These are phyloP conservation scores for Galaxias olidus DNA, from an alignment of 2,797 vertebrate species.

Conservation along the genomic window DNA sequence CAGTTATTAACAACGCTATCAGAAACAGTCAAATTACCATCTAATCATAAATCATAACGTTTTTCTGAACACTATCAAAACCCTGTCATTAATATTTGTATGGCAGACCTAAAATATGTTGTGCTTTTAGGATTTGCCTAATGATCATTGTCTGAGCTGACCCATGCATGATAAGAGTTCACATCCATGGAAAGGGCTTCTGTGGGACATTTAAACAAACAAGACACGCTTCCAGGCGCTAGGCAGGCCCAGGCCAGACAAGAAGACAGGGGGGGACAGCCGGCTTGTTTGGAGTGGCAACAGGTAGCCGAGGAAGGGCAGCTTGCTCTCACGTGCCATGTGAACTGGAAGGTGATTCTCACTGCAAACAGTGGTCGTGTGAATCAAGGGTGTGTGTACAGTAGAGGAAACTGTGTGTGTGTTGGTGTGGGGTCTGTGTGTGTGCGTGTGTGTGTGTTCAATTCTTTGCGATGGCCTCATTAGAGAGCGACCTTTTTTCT, in stretches of 20 bases:
- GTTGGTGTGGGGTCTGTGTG: neutral
- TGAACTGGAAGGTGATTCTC: slow-evolving; percentile 66
- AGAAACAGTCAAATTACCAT: too few relatives aligned
- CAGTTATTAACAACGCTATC: too few relatives aligned
- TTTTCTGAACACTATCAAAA: too few relatives aligned
- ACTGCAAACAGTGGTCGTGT: slow-evolving; percentile 65
- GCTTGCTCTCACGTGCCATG: slow-evolving; percentile 51
- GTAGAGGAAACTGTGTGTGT: neutral
- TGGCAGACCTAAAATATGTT: too few relatives aligned
- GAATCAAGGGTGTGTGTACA: slow-evolving; percentile 27
- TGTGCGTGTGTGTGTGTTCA: neutral
- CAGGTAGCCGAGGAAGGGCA: slow-evolving; percentile 42
- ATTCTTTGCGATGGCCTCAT: neutral
- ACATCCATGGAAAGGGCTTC: neutral
- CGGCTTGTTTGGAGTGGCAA: slow-evolving; percentile 55
- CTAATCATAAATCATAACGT: too few relatives aligned
- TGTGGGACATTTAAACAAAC: slow-evolving; percentile 51
- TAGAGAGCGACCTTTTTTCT: slow-evolving; percentile 32
- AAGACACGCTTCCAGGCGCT: slow-evolving; percentile 37
- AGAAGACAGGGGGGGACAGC: slow-evolving; percentile 16
- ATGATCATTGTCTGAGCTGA: neutral
- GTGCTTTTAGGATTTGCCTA: neutral
- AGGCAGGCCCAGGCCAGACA: slow-evolving; percentile 38
- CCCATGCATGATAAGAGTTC: neutral
- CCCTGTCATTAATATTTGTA: too few relatives aligned